phyloP scores from a whole-genome alignment of 2,888 invertebrate genomes.

The Acleris holmiana region DNA sequence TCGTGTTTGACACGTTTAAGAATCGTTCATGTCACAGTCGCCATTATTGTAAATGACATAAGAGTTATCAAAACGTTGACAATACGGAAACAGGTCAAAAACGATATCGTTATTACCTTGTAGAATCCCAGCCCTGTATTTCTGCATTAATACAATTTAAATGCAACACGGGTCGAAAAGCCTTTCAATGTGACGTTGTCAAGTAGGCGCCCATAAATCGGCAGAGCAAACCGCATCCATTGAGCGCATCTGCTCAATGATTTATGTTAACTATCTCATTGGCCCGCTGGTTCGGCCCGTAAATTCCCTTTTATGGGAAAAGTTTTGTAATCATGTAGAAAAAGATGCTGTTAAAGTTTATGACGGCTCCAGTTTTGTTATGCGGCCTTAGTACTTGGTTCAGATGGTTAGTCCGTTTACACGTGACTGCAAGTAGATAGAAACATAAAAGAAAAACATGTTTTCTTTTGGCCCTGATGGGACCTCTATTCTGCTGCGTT shows the following conservation, averaged over 20 bases:
- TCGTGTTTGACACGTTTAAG: too few species aligned
- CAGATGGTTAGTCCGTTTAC: too few species aligned
- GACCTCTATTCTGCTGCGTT: too few species aligned
- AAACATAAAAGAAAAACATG: too few species aligned
- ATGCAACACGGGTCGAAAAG: constrained; percentile 4
- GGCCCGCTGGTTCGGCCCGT: constrained; percentile 20
- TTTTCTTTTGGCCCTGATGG: too few species aligned
- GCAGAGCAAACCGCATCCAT: constrained; percentile 28
- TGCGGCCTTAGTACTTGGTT: constrained; percentile 1
- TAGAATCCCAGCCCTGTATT: too few species aligned
- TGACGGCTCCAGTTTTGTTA: constrained; percentile 6
- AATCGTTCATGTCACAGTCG: too few species aligned
- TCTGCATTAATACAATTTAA: constrained; percentile 3
- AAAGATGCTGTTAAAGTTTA: constrained; percentile 29
- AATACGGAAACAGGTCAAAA: too few species aligned
- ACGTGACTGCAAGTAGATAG: too few species aligned
- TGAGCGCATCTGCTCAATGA: constrained; percentile 33
- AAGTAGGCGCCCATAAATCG: constrained; percentile 16
- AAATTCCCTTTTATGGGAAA: constrained; percentile 28
- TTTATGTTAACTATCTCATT: constrained; percentile 35
- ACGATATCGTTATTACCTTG: too few species aligned
- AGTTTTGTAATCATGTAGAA: constrained; percentile 35
- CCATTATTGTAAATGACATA: too few species aligned
- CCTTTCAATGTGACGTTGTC: constrained; percentile 4
- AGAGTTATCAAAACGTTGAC: too few species aligned